Base-by-base conservation (phyloP, 2,888 invertebrate species). In the Stenodema calcarata region DNA sequence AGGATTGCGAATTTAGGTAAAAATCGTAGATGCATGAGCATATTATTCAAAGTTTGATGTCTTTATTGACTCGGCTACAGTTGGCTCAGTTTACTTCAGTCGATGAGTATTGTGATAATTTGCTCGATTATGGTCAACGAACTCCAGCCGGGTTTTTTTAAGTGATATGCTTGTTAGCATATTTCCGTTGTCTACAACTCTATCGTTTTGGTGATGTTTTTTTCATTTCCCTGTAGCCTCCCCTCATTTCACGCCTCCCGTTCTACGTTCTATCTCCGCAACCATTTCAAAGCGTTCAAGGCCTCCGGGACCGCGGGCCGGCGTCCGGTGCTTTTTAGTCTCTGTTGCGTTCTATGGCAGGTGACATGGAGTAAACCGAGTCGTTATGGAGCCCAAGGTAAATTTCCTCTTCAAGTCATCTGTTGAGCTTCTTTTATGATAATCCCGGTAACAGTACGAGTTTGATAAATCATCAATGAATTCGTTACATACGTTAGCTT, bases 371-470 rank as follows among this genome's bases (percentile, higher is more conserved):
- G 47, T 82, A 69, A n/a, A 82, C 62, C 62, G 30, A 69, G 18
- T n/a, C 18, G 42, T 69, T 28, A 82, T 82, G 82, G 82, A 82
- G 41, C 82, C 82, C 82, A 69, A 82, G 82, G 82, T 82, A 69
- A 82, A 12, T 28, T 50, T 54, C n/a, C 35, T 35, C 7, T 35
- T 4, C 35, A 35, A 35, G 7, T 35, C n/a, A n/a, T 35, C 35
- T 2, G 7, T 7, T 35, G 35, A 35, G 35, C 35, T 35, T 35
- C 35, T 35, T 35, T 35, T 7, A 7, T 35, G 35, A 35, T n/a
- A n/a, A 35, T 2, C 7, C 35, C 35, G 35, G 35, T 7, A 35
- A 35, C 2, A 7, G 7, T 35, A 7, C 35, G 35, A 35, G n/a
- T n/a, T n/a, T n/a, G n/a, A n/a, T n/a, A 35, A 35, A 35, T 35